Evolutionary conservation across 1,140 invertebrate species (phyloP), one percentile per base, ranked within the genome.

Genomic region (Solenopsis invicta): DNA sequence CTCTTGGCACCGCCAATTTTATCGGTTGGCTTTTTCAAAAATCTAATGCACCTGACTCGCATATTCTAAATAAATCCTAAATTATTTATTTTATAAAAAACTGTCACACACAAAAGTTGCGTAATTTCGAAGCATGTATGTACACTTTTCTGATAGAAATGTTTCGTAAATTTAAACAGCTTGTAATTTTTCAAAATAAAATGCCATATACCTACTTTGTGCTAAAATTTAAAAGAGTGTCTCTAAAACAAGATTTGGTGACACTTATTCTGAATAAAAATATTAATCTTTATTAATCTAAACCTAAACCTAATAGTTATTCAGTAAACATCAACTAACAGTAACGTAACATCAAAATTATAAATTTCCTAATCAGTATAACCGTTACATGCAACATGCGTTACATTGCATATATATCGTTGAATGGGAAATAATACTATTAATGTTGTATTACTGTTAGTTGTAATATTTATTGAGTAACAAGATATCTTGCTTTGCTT

Each of bases 1-100:
- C 41, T 75, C 48, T 84, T 61, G 54, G 4, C 8, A 59, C 29
- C 29, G 24, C 16, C 52, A 45, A 82, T 82, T 74, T 48, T 66
- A 29, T 29, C 24, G n/a, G 16, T 16, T 21, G 4, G 6, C 52
- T 50, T 18, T 48, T 18, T 52, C 16, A 12, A 54, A 66, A 50
- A 29, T 29, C 29, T 29, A 29, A 66, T 1, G 4, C 37, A 41
- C n/a, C 29, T 66, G 41, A 66, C 64, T 41, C 21, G 37, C 4
- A 41, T 4, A 62, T 8, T 12, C 4, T 66, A 0, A 37, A 66
- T 37, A 66, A 66, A n/a, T 66, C 41, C 0, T 37, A 66, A 66
- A 66, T 66, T 62, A 34, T 62, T 24, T 29, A 4, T 62, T 62
- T 21, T 61, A 61, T 61, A n/a, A 61, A 61, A 61, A 61, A 41